A percentile compares a stretch with the other conserved stretches of the same genome.
phyloP scores from a whole-genome alignment of 2,797 vertebrate genomes.

The Leptoclinus maculatus region DNA sequence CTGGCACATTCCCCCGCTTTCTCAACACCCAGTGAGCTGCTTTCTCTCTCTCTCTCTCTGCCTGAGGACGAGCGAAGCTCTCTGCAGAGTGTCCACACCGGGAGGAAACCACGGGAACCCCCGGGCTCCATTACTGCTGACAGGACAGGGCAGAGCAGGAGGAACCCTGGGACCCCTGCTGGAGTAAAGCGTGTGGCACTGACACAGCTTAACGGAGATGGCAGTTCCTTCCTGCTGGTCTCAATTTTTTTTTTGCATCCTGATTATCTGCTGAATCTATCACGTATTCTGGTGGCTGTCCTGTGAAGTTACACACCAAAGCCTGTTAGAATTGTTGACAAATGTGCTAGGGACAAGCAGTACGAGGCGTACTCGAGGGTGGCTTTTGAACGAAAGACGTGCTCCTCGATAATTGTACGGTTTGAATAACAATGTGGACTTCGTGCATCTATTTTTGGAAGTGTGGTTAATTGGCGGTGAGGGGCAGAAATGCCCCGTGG shows the following conservation, averaged over 20 bases:
- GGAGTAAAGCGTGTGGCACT: conserved; percentile 6
- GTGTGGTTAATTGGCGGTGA: neutral
- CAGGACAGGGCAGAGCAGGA: conserved; percentile 12
- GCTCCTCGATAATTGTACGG: neutral
- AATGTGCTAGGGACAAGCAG: neutral
- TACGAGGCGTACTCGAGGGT: neutral
- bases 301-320: conserved; percentile 47
- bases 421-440: neutral
- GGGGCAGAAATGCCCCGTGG: neutral
- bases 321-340: conserved; percentile 8
- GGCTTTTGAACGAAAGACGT: neutral
- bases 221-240: conserved; percentile 16
- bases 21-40: conserved; percentile 46
- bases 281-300: conserved; percentile 36
- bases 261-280: conserved; percentile 42
- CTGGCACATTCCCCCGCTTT: conserved; percentile 31
- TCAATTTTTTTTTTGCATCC: conserved; percentile 21
- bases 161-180: conserved; percentile 45
- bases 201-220: neutral
- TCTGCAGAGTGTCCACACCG: neutral
- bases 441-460: conserved; percentile 1
- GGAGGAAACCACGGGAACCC: conserved; percentile 6
- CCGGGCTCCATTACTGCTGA: neutral
- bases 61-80: conserved; percentile 22
- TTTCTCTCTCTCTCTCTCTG: conserved; percentile 30